These are phyloP conservation scores for Tineola bisselliella DNA, from an alignment of 2,888 invertebrate genomes.

Conservation along the genomic window DNA sequence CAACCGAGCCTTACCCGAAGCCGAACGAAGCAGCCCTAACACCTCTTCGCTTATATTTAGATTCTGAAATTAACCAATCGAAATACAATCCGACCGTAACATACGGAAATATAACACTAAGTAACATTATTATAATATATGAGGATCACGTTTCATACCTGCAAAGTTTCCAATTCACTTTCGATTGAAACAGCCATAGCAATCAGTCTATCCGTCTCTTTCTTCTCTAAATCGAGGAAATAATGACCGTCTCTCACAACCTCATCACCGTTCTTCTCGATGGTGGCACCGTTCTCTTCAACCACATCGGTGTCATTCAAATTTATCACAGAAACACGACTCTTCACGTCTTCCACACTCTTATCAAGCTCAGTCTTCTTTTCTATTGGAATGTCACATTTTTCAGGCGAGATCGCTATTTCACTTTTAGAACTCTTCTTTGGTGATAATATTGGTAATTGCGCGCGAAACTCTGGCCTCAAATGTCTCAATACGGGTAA, in stretches of 20 bases:
- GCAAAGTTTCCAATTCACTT: slow-evolving; percentile 70
- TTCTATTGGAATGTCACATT: slow-evolving; percentile 36
- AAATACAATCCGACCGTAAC: slow-evolving; percentile 15
- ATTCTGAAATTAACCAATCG: slow-evolving; percentile 16
- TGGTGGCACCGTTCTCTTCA: slow-evolving; percentile 21
- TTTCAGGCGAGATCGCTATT: slow-evolving; percentile 38
- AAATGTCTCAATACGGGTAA: slow-evolving; percentile 85
- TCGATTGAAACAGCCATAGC: slow-evolving; percentile 75
- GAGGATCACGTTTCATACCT: slow-evolving; percentile 41
- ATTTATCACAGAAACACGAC: slow-evolving; percentile 53
- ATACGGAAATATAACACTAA: no score
- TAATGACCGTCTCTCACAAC: slow-evolving; percentile 78
- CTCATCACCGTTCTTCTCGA: slow-evolving; percentile 29
- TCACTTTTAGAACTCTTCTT: slow-evolving; percentile 56
- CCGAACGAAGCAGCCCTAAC: slow-evolving; percentile 84
- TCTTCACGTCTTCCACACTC: slow-evolving; percentile 23
- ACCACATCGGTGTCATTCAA: slow-evolving; percentile 32
- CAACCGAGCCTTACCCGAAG: slow-evolving; percentile 90
- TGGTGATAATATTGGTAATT: slow-evolving; percentile 76
- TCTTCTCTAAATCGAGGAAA: slow-evolving; percentile 78
- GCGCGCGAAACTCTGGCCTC: slow-evolving; percentile 86
- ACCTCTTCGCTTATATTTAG: slow-evolving; percentile 78
- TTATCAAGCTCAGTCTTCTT: slow-evolving; percentile 17
- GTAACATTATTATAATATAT: no score
- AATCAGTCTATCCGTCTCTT: slow-evolving; percentile 76